Conservation (phyloP, 2,797 vertebrate species). For the Betta splendens region DNA sequence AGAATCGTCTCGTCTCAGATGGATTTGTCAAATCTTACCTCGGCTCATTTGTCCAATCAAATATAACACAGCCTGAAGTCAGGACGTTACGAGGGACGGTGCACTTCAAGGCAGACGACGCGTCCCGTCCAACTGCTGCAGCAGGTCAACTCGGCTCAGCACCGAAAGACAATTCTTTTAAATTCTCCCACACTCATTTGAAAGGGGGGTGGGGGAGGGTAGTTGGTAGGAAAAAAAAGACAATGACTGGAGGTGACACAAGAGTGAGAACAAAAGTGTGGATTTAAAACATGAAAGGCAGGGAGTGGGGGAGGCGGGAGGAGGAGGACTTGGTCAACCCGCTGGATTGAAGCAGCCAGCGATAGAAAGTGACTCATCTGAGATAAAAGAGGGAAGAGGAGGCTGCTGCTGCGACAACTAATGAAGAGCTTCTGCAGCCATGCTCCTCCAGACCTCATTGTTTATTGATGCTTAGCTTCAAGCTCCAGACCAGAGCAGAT, state of each 20-base stretch:
- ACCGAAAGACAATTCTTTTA: slow-evolving; percentile 60
- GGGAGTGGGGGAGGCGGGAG: slow-evolving; percentile 4
- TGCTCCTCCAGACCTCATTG: slow-evolving; percentile 69
- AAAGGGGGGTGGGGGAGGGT: slow-evolving; percentile 58
- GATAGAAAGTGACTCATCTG: slow-evolving; percentile 68
- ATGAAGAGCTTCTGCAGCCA: slow-evolving; percentile 74
- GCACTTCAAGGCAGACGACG: slow-evolving; percentile 49
- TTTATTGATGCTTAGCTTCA: slow-evolving; percentile 77
- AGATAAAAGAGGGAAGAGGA: slow-evolving; percentile 76
- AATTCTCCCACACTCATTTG: slow-evolving; percentile 62
- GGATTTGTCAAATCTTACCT: slow-evolving; percentile 38
- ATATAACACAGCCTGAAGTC: slow-evolving; percentile 54
- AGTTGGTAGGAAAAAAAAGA: slow-evolving; percentile 47
- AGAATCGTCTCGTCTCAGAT: not conserved
- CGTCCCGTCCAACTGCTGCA: slow-evolving; percentile 66
- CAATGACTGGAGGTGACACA: slow-evolving; percentile 72
- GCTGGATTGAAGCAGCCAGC: slow-evolving; percentile 66
- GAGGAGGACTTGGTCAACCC: slow-evolving; percentile 35
- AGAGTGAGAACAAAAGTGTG: slow-evolving; percentile 65
- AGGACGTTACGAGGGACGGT: slow-evolving; percentile 45
- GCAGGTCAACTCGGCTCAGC: slow-evolving; percentile 60
- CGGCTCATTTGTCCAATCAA: slow-evolving; percentile 59
- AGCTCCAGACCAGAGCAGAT: slow-evolving; percentile 66
- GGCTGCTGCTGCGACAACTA: slow-evolving; percentile 63
- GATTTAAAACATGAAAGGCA: slow-evolving; percentile 76